A percentile compares a stretch with the other conserved stretches of the same genome.
phyloP scores from a whole-genome alignment of 2,113 vertebrate genomes.

The Myodes glareolus region DNA sequence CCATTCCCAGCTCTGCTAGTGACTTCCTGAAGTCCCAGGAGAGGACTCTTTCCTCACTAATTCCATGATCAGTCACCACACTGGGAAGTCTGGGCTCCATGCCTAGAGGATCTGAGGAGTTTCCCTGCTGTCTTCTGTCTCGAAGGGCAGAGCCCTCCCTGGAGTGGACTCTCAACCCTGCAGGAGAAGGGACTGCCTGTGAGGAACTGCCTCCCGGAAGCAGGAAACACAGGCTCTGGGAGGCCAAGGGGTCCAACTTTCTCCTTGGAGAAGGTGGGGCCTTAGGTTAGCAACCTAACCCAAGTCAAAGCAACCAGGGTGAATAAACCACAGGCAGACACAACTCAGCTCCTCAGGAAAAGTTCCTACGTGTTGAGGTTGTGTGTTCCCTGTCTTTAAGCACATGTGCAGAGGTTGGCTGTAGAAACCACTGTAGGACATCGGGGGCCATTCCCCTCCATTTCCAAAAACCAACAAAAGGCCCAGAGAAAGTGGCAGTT shows the following conservation, averaged over 20 bases:
- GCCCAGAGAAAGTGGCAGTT: background rate
- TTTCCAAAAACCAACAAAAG: background rate
- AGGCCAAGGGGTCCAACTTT: background rate
- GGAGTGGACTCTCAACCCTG: background rate
- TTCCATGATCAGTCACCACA: too few species aligned
- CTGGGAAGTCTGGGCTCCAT: background rate
- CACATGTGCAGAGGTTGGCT: background rate
- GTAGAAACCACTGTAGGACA: background rate
- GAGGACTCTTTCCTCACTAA: background rate
- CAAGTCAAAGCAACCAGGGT: background rate
- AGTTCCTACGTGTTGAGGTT: background rate
- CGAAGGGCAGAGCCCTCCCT: background rate
- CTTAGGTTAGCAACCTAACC: background rate
- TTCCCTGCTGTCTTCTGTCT: background rate
- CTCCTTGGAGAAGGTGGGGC: background rate
- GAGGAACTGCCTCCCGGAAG: background rate
- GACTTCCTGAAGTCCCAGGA: background rate
- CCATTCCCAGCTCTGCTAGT: background rate
- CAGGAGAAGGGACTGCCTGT: background rate
- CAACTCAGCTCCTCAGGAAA: background rate
- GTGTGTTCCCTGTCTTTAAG: background rate
- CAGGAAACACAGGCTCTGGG: background rate
- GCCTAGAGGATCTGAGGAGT: background rate
- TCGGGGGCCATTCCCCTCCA: background rate
- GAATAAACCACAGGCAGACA: background rate